phyloP scores from a whole-genome alignment of 2,888 invertebrate genomes.

The Hetaerina titia region DNA sequence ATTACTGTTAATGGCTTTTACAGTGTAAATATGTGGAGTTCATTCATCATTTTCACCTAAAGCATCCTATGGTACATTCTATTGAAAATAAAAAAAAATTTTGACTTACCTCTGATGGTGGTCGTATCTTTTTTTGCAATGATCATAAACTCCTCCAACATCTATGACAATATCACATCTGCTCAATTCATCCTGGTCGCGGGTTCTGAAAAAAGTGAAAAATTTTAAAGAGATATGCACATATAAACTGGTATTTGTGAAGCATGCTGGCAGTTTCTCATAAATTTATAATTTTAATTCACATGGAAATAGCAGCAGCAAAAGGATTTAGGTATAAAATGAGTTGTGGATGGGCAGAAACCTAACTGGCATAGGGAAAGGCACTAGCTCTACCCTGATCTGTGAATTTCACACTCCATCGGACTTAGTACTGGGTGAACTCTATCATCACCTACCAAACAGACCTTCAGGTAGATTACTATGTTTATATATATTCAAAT shows the following conservation, averaged over 20 bases:
- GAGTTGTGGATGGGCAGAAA: background rate
- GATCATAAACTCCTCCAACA: conserved; percentile 93
- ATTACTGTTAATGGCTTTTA: too few species aligned
- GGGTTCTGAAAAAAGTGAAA: conserved; percentile 77
- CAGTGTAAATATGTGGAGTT: too few species aligned
- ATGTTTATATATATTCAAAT: too few species aligned
- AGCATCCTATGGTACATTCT: too few species aligned
- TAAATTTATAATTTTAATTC: background rate
- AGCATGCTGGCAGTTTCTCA: too few species aligned
- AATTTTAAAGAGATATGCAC: background rate
- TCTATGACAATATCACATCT: conserved; percentile 97
- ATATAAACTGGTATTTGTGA: too few species aligned
- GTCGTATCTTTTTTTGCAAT: conserved; percentile 88
- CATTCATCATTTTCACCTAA: too few species aligned
- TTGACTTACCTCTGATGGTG: conserved; percentile 89
- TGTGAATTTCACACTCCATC: too few species aligned
- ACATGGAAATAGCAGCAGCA: background rate
- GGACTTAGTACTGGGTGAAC: too few species aligned
- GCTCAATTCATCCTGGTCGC: conserved; percentile 81
- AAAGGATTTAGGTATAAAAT: conserved; percentile 71
- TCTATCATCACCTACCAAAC: background rate
- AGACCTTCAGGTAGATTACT: too few species aligned
- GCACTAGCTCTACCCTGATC: too few species aligned
- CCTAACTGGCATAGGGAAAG: background rate
- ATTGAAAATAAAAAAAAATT: background rate